phyloP scores from a whole-genome alignment of 2,888 invertebrate species.

The Pseudeuparius sepicola region DNA sequence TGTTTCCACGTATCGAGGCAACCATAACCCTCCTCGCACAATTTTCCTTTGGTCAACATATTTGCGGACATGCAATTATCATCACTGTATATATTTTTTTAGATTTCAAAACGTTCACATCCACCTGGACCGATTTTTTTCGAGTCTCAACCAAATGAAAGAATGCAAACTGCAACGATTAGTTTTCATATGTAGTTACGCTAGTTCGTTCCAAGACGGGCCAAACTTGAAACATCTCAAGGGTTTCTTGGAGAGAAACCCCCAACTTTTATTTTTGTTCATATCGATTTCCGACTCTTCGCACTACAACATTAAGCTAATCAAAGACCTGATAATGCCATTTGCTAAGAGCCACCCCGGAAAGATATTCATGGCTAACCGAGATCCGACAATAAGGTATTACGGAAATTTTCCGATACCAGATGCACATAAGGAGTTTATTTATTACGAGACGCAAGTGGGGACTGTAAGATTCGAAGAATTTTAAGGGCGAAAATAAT shows the following conservation, averaged over 20 bases:
- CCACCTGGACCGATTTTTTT: constrained; percentile 14
- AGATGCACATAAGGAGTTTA: constrained; percentile 18
- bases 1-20: too few species aligned
- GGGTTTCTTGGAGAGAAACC: constrained; percentile 16
- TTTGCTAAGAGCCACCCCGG: constrained; percentile 14
- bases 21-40: too few species aligned
- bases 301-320: constrained; percentile 7
- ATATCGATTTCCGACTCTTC: constrained; percentile 13
- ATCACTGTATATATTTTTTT: constrained; percentile 8
- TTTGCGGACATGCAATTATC: too few species aligned
- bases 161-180: constrained; percentile 14
- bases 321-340: constrained; percentile 14
- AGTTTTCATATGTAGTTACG: constrained; percentile 14
- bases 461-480: constrained; percentile 19
- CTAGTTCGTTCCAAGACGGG: constrained; percentile 1
- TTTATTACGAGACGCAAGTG: constrained; percentile 18
- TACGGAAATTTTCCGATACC: constrained; percentile 15
- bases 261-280: constrained; percentile 18
- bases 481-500: too few species aligned
- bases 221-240: constrained; percentile 1
- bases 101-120: constrained; percentile 16
- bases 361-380: constrained; percentile 19
- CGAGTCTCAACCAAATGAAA: constrained; percentile 8
- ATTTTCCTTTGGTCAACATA: too few species aligned
- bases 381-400: constrained; percentile 11